A percentile compares a stretch with the other conserved stretches of the same genome.
Conservation (phyloP, 2,888 invertebrate species). For the Ceratothoa steindachneri region DNA sequence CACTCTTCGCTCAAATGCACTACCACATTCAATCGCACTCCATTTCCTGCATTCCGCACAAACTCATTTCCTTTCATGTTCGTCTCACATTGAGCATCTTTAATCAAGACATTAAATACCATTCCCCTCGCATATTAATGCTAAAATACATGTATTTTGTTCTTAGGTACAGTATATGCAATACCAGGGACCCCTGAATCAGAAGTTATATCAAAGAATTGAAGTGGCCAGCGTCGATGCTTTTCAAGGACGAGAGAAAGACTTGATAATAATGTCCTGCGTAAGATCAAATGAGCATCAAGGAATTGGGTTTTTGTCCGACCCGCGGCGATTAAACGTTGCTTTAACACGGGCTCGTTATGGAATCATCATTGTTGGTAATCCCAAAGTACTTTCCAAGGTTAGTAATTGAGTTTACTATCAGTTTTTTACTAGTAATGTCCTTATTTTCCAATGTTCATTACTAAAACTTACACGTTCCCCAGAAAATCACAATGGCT, state of each 20-base stretch:
- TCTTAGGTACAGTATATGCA: constrained; percentile 92
- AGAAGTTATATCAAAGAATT: constrained; percentile 94
- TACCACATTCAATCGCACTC: too few species aligned
- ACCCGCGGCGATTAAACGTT: constrained; percentile 94
- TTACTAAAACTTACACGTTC: too few species aligned
- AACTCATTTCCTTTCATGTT: too few species aligned
- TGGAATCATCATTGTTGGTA: constrained; percentile 96
- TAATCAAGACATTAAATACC: too few species aligned
- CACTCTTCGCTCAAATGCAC: too few species aligned
- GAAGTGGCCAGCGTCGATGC: constrained; percentile 99
- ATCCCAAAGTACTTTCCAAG: constrained; percentile 96
- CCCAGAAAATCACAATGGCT: too few species aligned
- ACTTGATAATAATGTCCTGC: constrained; percentile 98
- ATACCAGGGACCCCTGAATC: constrained; percentile 92
- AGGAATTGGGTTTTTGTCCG: constrained; percentile 97
- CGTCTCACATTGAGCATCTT: too few species aligned
- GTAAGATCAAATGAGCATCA: constrained; percentile 98
- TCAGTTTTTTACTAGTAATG: too few species aligned
- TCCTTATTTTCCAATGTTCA: too few species aligned
- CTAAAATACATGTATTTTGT: too few species aligned
- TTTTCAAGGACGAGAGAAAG: constrained; percentile 98
- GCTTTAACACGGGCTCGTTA: constrained; percentile 95
- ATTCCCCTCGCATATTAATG: too few species aligned
- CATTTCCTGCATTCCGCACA: too few species aligned
- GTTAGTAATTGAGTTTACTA: constrained; percentile 51